A percentile compares a stretch with the other conserved stretches of the same genome.
These are phyloP conservation scores for Tapirus indicus DNA, from an alignment of 2,797 vertebrate genomes.

Conservation along the genomic window DNA sequence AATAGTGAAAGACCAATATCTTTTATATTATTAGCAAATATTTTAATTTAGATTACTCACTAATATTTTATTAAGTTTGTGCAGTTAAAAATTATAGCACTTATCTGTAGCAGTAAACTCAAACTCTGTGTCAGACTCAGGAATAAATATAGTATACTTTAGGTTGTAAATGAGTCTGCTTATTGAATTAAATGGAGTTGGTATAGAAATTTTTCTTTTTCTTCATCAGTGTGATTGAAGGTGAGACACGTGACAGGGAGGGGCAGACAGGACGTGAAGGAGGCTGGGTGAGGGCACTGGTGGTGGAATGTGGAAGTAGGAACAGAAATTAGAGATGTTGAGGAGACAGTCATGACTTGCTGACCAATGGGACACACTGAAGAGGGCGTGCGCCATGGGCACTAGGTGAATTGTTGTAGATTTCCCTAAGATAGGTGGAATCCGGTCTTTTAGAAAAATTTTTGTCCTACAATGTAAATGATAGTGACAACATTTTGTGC, in stretches of 20 bases:
- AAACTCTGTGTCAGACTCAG: background rate
- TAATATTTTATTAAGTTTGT: slow-evolving; percentile 26
- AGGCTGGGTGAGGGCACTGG: background rate
- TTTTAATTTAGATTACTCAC: slow-evolving; percentile 24
- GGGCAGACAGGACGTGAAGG: background rate
- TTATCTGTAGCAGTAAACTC: background rate
- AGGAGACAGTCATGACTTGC: background rate
- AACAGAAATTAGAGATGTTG: background rate
- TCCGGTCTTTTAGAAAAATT: background rate
- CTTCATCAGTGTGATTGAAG: background rate
- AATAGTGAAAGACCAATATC: background rate
- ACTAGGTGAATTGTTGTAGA: background rate
- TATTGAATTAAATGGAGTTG: background rate
- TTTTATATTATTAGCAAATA: background rate
- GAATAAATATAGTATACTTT: background rate
- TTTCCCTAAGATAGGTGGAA: background rate
- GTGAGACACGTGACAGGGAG: background rate
- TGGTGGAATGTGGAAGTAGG: background rate
- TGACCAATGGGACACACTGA: background rate
- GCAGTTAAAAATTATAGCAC: background rate
- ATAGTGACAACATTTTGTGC: background rate
- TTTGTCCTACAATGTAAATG: background rate
- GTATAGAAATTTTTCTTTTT: background rate
- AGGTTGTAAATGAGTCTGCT: background rate
- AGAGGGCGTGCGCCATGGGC: background rate